Evolutionary conservation across 2,797 vertebrate species (phyloP).

Genomic region (Phalloptychus januarius): DNA sequence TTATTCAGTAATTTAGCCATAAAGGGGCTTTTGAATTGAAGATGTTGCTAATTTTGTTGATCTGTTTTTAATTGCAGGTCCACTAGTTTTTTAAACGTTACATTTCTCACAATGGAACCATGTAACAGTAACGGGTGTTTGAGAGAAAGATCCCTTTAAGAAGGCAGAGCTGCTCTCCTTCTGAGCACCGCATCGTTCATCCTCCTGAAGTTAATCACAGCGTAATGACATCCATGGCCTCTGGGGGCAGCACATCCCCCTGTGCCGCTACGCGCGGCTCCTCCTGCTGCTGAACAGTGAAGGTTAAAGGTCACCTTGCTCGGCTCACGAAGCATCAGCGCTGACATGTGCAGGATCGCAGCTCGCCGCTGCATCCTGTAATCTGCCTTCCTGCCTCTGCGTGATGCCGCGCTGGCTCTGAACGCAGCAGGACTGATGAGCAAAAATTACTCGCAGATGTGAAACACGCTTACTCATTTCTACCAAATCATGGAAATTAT

Average conservation of each 20-base stretch:
- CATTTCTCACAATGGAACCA: neutral
- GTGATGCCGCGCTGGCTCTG: neutral
- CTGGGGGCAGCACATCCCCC: neutral
- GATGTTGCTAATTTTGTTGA: too few species aligned
- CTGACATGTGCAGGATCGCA: neutral
- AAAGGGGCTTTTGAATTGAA: too few species aligned
- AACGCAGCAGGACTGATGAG: slow-evolving; percentile 20
- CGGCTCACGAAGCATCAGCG: neutral
- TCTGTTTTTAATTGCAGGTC: too few species aligned
- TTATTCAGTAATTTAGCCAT: too few species aligned
- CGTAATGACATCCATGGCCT: neutral
- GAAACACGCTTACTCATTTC: slow-evolving; percentile 47
- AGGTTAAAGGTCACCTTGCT: slow-evolving; percentile 37
- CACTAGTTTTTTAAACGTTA: neutral
- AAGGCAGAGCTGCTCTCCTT: neutral
- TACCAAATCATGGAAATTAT: slow-evolving; percentile 72
- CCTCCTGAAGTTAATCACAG: neutral
- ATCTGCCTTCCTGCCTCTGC: neutral
- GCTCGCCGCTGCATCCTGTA: neutral
- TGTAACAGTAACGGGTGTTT: neutral
- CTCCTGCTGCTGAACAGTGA: slow-evolving; percentile 29
- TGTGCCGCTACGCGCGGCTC: slow-evolving; percentile 9
- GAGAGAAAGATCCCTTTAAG: neutral
- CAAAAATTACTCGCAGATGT: slow-evolving; percentile 68
- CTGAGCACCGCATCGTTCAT: neutral